Conservation (phyloP, 2,113 vertebrate genomes). For the Myiagra hebetior region DNA sequence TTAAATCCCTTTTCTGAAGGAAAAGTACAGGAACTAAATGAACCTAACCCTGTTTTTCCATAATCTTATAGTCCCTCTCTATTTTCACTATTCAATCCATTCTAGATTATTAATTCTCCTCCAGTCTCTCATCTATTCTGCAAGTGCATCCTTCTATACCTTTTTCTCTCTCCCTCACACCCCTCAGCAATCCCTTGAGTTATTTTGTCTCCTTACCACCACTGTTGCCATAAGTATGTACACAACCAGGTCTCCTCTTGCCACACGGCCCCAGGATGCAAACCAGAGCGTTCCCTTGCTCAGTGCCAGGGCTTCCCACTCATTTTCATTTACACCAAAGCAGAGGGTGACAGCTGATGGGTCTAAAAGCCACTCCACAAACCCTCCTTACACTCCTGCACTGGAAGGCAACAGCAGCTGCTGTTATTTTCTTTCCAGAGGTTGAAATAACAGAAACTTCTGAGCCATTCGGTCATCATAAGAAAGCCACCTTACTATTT, state of each 20-base stretch:
- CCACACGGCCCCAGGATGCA: rapidly evolving
- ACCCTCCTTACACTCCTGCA: neutral
- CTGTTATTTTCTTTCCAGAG: neutral
- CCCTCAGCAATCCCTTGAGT: neutral
- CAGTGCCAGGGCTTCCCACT: neutral
- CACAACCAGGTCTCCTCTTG: neutral
- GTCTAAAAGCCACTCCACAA: neutral
- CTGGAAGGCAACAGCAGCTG: neutral
- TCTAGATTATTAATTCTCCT: neutral
- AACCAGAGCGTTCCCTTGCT: neutral
- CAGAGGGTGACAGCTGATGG: neutral
- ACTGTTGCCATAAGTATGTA: rapidly evolving
- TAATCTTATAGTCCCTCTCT: neutral
- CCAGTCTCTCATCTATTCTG: neutral
- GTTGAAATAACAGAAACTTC: neutral
- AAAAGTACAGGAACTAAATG: neutral
- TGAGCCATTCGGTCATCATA: neutral
- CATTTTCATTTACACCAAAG: neutral
- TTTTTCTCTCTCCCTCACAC: too few species aligned
- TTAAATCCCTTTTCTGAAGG: neutral
- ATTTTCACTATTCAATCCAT: neutral
- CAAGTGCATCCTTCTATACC: neutral
- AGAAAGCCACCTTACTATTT: neutral
- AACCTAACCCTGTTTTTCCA: neutral
- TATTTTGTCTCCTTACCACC: neutral